These are phyloP conservation scores for Ciconia boyciana DNA, from an alignment of 2,113 vertebrate genomes.

Conservation along the genomic window DNA sequence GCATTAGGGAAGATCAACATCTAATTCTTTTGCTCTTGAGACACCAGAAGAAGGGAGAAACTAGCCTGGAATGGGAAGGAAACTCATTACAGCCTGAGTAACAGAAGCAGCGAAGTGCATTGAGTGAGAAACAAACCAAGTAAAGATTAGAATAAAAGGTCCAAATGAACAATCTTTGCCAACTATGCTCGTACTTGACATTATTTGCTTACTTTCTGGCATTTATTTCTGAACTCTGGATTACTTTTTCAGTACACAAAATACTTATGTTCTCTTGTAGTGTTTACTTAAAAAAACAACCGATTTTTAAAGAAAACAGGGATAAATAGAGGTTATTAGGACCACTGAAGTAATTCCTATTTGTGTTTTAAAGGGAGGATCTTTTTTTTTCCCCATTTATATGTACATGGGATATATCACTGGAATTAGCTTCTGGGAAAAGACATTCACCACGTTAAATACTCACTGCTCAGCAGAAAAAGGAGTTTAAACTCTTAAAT, in stretches of 20 bases:
- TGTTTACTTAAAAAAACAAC: background rate
- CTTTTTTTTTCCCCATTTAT: background rate
- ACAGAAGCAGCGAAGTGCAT: background rate
- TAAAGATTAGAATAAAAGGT: background rate
- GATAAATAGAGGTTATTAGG: background rate
- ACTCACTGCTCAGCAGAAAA: constrained; percentile 50
- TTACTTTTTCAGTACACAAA: background rate
- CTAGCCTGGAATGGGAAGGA: background rate
- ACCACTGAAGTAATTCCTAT: background rate
- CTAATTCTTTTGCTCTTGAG: background rate
- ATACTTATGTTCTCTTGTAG: background rate
- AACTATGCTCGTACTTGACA: background rate
- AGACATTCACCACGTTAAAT: constrained; percentile 48
- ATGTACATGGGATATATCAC: constrained; percentile 7
- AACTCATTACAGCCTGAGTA: background rate
- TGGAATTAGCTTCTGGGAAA: constrained; percentile 42
- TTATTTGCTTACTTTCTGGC: background rate
- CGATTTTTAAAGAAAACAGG: background rate
- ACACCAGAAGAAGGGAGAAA: background rate
- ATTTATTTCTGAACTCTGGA: background rate
- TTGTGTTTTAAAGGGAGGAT: background rate
- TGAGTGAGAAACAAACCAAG: background rate
- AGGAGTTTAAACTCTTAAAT: constrained; percentile 62
- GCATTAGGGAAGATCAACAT: background rate
- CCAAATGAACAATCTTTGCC: background rate